A percentile compares a stretch with the other conserved stretches of the same genome.
phyloP scores from a whole-genome alignment of 1,140 invertebrate species.

The Bombus terrestris region DNA sequence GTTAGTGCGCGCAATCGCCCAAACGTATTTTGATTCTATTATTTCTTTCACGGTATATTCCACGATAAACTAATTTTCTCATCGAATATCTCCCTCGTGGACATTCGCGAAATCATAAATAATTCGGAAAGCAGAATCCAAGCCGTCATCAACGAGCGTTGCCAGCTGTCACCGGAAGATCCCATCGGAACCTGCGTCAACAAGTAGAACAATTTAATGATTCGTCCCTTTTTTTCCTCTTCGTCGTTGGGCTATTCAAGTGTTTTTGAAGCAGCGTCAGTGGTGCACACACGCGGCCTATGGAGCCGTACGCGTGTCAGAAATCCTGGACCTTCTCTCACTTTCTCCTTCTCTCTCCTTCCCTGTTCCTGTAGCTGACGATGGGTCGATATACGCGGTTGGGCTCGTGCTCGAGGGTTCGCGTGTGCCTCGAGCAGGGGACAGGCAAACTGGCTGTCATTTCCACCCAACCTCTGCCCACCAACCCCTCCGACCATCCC shows the following conservation, averaged over 20 bases:
- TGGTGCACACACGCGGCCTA: not conserved
- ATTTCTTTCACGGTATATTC: no score
- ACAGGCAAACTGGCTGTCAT: slow-evolving; percentile 59
- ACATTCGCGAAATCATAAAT: not conserved
- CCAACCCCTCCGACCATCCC: slow-evolving; percentile 20
- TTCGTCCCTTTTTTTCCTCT: slow-evolving; percentile 8
- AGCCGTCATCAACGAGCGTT: not conserved
- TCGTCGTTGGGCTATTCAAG: not conserved
- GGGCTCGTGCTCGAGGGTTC: slow-evolving; percentile 37
- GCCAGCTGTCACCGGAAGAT: not conserved
- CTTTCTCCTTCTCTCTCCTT: slow-evolving; percentile 5
- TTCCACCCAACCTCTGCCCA: slow-evolving; percentile 46
- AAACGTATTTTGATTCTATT: no score
- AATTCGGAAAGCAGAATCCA: no score
- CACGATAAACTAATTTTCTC: no score
- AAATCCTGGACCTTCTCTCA: slow-evolving; percentile 21
- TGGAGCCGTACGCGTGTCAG: slow-evolving; percentile 35
- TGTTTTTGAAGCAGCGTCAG: slow-evolving; percentile 23
- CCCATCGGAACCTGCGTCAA: not conserved
- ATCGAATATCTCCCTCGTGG: no score
- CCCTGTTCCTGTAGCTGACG: not conserved
- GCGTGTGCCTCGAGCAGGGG: slow-evolving; percentile 41
- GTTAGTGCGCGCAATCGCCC: no score
- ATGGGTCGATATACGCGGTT: slow-evolving; percentile 53
- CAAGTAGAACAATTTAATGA: slow-evolving; percentile 41